These are phyloP conservation scores for Cerastis leucographa DNA, from an alignment of 2,888 invertebrate genomes.

Conservation along the genomic window DNA sequence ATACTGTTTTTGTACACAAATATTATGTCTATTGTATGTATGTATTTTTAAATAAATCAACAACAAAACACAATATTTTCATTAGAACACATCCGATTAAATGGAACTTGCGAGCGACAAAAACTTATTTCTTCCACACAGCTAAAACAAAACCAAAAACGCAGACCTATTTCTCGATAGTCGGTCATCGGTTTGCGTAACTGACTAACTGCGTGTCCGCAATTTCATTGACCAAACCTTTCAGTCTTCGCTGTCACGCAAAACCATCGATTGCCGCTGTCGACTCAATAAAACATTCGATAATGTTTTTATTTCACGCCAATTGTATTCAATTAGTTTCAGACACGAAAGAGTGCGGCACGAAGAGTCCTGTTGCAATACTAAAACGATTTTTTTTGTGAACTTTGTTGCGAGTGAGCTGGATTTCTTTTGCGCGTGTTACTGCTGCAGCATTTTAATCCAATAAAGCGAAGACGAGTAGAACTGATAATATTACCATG, in stretches of 20 bases:
- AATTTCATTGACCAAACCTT: constrained; percentile 68
- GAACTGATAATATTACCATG: not conserved
- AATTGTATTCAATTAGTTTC: constrained; percentile 78
- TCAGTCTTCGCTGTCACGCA: constrained; percentile 75
- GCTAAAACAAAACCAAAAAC: constrained; percentile 25
- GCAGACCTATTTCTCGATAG: constrained; percentile 38
- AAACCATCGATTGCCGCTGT: constrained; percentile 69
- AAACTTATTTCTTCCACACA: not conserved
- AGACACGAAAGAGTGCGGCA: constrained; percentile 74
- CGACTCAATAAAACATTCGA: constrained; percentile 72
- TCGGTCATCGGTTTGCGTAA: constrained; percentile 61
- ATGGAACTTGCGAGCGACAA: not conserved
- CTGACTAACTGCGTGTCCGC: constrained; percentile 51
- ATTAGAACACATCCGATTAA: not conserved
- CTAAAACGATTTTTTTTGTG: constrained; percentile 18
- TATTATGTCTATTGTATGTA: too few relatives aligned
- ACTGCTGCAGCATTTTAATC: not conserved
- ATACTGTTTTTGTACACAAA: too few relatives aligned
- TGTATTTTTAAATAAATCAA: too few relatives aligned
- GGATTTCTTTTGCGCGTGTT: constrained; percentile 4
- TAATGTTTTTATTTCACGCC: constrained; percentile 79
- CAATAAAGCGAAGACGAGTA: not conserved
- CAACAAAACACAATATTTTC: too few relatives aligned
- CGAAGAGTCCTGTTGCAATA: constrained; percentile 70
- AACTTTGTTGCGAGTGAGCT: not conserved